Conservation (phyloP, 2,113 vertebrate genomes). For the Parus major region DNA sequence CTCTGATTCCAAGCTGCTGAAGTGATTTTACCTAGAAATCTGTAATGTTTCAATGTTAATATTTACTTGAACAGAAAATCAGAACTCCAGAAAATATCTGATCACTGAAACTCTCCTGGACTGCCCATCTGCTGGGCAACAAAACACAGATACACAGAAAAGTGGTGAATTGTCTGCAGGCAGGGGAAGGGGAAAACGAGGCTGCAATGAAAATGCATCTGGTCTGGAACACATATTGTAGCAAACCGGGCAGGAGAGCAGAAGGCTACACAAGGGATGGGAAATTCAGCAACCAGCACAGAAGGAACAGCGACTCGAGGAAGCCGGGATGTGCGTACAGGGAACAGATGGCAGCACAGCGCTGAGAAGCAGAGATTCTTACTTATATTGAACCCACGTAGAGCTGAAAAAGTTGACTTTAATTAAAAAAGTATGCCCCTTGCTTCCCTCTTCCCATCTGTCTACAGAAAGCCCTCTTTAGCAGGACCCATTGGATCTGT, state of each 20-base stretch:
- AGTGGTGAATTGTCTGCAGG: background rate
- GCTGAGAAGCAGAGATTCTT: background rate
- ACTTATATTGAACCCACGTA: background rate
- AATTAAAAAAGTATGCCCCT: background rate
- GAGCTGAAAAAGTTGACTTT: conserved; percentile 1
- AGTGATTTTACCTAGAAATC: background rate
- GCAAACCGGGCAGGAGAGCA: background rate
- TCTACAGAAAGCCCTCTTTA: background rate
- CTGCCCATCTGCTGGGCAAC: background rate
- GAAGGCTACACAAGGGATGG: background rate
- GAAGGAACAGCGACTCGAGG: background rate
- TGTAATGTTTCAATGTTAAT: background rate
- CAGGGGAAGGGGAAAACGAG: background rate
- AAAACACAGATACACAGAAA: background rate
- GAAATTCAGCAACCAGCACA: background rate
- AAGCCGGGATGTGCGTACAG: background rate
- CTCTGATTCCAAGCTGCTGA: background rate
- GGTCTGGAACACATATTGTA: background rate
- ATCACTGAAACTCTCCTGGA: background rate
- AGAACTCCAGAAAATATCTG: background rate
- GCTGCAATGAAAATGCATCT: background rate
- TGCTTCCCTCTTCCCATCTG: conserved; percentile 43
- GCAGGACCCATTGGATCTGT: background rate
- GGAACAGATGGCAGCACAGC: conserved; percentile 47
- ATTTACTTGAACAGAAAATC: background rate